phyloP scores from a whole-genome alignment of 2,888 invertebrate genomes.

The Cyclophora punctaria region DNA sequence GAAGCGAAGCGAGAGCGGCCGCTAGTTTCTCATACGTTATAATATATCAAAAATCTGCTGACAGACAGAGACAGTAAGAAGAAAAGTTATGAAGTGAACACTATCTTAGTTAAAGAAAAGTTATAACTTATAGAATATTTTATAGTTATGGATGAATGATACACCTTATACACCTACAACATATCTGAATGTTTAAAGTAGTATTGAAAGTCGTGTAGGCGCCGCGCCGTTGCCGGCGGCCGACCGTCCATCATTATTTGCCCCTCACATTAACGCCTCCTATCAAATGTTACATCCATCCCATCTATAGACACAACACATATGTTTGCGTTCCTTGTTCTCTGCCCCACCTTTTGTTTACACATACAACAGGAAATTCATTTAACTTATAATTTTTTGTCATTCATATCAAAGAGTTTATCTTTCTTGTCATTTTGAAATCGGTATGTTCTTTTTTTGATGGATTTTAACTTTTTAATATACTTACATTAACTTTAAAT shows the following conservation, averaged over 20 bases:
- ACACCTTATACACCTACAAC: too few relatives aligned
- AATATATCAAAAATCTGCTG: too few relatives aligned
- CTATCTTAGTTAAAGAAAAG: not conserved
- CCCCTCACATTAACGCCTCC: slow-evolving; percentile 53
- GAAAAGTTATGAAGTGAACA: not conserved
- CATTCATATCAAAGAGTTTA: slow-evolving; percentile 55
- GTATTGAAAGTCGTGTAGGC: not conserved
- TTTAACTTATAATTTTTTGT: slow-evolving; percentile 71
- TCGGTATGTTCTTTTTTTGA: too few relatives aligned
- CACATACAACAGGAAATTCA: slow-evolving; percentile 69
- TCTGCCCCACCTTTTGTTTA: slow-evolving; percentile 57
- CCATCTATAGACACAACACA: slow-evolving; percentile 53
- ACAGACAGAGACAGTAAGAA: too few relatives aligned
- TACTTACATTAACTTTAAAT: too few relatives aligned
- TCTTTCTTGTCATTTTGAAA: slow-evolving; percentile 7
- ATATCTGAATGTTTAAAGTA: not conserved
- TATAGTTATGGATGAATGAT: too few relatives aligned
- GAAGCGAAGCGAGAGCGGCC: too few relatives aligned
- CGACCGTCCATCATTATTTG: slow-evolving; percentile 29
- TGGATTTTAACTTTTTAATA: too few relatives aligned
- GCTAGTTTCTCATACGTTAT: too few relatives aligned
- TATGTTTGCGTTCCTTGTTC: slow-evolving; percentile 59
- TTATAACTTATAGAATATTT: too few relatives aligned
- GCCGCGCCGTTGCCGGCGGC: not conserved
- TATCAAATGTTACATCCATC: slow-evolving; percentile 65